A percentile compares a stretch with the other conserved stretches of the same genome.
These are phyloP conservation scores for Agrotis exclamationis DNA, from an alignment of 2,888 invertebrate species.

Conservation along the genomic window DNA sequence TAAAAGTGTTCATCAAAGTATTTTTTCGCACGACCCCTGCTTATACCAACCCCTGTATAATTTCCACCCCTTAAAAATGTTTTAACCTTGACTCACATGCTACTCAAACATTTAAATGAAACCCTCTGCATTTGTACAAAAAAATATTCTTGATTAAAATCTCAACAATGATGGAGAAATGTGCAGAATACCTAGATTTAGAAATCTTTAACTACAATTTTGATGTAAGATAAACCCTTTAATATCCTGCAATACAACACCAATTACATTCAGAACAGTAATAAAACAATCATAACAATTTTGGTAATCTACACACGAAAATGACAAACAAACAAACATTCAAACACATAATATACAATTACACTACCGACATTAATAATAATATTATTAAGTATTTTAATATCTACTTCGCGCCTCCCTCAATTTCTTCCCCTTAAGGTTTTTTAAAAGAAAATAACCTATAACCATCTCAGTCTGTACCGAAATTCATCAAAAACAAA, in stretches of 20 bases:
- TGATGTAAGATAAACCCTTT: background rate
- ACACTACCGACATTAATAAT: too few relatives aligned
- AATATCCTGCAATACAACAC: constrained; percentile 18
- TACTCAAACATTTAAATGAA: background rate
- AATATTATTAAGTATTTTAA: too few relatives aligned
- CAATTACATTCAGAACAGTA: background rate
- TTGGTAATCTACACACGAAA: constrained; percentile 2
- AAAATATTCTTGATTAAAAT: background rate
- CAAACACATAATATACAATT: too few relatives aligned
- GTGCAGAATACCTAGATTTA: background rate
- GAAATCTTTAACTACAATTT: background rate
- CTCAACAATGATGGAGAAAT: background rate
- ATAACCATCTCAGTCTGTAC: too few relatives aligned
- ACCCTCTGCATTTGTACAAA: background rate
- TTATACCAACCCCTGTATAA: constrained; percentile 25
- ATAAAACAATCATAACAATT: constrained; percentile 28
- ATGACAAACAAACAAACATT: background rate
- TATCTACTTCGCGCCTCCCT: too few relatives aligned
- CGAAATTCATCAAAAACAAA: too few relatives aligned
- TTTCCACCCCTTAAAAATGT: constrained; percentile 17
- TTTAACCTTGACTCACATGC: constrained; percentile 45
- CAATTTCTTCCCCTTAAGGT: too few relatives aligned
- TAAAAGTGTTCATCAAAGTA: constrained; percentile 21
- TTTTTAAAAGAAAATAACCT: too few relatives aligned
- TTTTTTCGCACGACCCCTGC: constrained; percentile 11